phyloP scores from a whole-genome alignment of 1,140 invertebrate species.

The Acyrthosiphon pisum region DNA sequence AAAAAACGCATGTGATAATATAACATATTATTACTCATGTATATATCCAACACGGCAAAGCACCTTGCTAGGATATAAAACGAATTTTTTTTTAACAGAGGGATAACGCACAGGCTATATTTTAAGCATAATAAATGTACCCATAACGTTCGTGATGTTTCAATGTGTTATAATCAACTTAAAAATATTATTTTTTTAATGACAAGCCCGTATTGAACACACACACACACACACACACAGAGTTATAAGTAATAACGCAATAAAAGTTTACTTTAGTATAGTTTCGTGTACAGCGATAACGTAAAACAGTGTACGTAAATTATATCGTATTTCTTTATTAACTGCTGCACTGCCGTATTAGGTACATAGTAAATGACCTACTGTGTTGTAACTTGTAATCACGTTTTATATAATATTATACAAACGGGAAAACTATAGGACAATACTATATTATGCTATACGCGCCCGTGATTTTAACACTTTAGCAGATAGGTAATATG shows the following conservation, averaged over 20 bases:
- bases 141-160: background rate
- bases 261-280: background rate
- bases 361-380: conserved; percentile 4
- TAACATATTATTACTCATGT: background rate
- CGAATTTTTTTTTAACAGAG: background rate
- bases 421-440: background rate
- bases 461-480: background rate
- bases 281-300: background rate
- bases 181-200: conserved; percentile 6
- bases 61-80: background rate
- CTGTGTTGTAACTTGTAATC: background rate
- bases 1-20: background rate
- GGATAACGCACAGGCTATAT: background rate
- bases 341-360: background rate
- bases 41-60: background rate
- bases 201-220: background rate
- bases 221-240: background rate
- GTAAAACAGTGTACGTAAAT: background rate
- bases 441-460: background rate
- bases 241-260: background rate
- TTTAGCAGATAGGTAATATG: background rate
- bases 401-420: background rate
- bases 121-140: background rate
- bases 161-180: background rate
- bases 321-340: background rate